Base-by-base conservation (phyloP, 1,140 invertebrate species). In the Glomeris maerens region DNA sequence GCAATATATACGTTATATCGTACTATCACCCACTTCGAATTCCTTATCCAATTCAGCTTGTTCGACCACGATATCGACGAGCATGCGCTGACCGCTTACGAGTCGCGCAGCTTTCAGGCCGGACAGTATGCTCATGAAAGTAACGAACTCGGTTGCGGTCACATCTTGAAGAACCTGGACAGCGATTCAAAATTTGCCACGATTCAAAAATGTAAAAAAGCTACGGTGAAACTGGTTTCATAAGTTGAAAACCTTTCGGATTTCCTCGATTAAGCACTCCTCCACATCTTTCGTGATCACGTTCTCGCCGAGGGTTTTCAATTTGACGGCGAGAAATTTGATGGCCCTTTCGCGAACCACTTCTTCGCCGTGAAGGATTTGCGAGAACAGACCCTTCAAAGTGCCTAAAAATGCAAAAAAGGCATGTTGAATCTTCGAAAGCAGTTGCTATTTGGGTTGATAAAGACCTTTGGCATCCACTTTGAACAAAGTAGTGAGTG, bases 211-310 rank as follows among this genome's bases (percentile, higher is more conserved):
- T 4, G 40, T 7, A 42, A 21, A 21, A 42, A 36, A 36, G 31
- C 31, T 13, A 36, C 31, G 17, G 31, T 13, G 17, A 17, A 17
- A 36, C 17, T 36, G 17, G 10, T 13, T 36, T n/a, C n/a, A n/a
- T n/a, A n/a, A n/a, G n/a, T n/a, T n/a, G n/a, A n/a, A n/a, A 50
- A 89, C 80, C 74, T 92, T 91, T 64, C 90, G 93, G 57, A 81
- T 80, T 66, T 93, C 83, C 40, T 76, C 67, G 49, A 93, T 79
- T 41, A 95, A 74, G 52, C 81, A 74, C 60, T 91, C 87, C 66
- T 95, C 87, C 45, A 83, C 76, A 63, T 93, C 88, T 63, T 83
- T 83, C 17, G 80, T 85, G 29, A 90, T 76, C 13, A 87, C 65
- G 59, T 84, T 81, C 46, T 78, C 75, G 13, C 81, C 80, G 52